phyloP scores from a whole-genome alignment of 2,888 invertebrate genomes.

The Imbricaverruca yamaguchii region DNA sequence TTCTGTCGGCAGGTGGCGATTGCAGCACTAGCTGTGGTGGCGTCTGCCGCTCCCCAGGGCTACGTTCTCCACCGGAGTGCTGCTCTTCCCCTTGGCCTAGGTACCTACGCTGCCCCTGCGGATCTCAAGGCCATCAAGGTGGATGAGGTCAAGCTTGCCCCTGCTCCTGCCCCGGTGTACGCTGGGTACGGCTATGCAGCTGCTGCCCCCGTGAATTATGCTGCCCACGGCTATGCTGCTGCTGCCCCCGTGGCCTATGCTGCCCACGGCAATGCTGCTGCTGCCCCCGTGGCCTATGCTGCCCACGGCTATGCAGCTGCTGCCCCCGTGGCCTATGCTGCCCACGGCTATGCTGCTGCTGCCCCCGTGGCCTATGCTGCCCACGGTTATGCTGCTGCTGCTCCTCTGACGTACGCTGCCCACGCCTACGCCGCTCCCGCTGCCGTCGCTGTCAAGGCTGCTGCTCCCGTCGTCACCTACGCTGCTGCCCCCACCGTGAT shows the following conservation, averaged over 20 bases:
- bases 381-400: not conserved
- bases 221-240: not conserved
- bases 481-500: constrained; percentile 28
- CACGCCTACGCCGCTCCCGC: not conserved
- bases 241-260: not conserved
- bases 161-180: not conserved
- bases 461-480: constrained; percentile 23
- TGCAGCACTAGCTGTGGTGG: constrained; percentile 8
- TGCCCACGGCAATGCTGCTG: too few relatives aligned
- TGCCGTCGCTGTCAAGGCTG: not conserved
- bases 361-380: not conserved
- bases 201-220: not conserved
- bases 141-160: not conserved
- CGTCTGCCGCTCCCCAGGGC: not conserved
- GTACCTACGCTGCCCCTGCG: not conserved
- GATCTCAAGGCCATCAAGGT: not conserved
- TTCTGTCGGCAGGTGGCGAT: not conserved
- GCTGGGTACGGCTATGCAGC: not conserved
- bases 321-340: too few relatives aligned
- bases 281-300: too few relatives aligned
- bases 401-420: not conserved
- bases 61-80: not conserved
- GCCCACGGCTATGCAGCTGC: too few relatives aligned
- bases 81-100: not conserved
- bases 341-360: not conserved